Conservation (phyloP, 92 coral and sea anemone species). For the Galaxea fascicularis region DNA sequence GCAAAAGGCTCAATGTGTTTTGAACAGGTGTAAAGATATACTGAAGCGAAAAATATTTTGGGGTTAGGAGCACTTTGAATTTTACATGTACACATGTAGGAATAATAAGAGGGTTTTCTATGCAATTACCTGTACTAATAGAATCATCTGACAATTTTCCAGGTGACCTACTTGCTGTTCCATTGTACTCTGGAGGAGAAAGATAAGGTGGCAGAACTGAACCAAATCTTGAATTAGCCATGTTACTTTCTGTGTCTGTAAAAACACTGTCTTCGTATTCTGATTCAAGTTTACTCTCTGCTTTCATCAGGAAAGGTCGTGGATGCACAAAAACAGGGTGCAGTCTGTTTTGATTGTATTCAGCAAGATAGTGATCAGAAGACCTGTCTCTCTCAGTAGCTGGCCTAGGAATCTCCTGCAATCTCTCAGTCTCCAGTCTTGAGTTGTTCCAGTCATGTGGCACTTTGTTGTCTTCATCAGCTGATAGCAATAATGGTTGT, state of each 20-base stretch:
- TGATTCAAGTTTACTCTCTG: conserved; percentile 63
- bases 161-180: conserved; percentile 58
- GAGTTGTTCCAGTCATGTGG: neutral
- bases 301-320: conserved; percentile 59
- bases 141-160: conserved; percentile 47
- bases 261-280: conserved; percentile 77
- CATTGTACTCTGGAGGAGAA: conserved; percentile 81
- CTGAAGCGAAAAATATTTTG: too few relatives aligned
- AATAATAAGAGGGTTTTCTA: too few relatives aligned
- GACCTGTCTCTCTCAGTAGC: neutral
- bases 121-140: conserved; percentile 50
- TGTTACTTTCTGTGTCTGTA: conserved; percentile 58
- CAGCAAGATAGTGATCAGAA: neutral
- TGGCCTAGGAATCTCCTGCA: conserved; percentile 1
- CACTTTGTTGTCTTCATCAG: neutral
- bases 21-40: too few relatives aligned
- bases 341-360: neutral
- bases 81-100: too few relatives aligned
- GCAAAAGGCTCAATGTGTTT: too few relatives aligned
- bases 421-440: neutral
- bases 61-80: too few relatives aligned
- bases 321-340: conserved; percentile 40
- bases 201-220: conserved; percentile 69
- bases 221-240: conserved; percentile 31
- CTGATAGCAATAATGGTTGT: conserved; percentile 4